Conservation (phyloP, 2,113 vertebrate species). For the Xenopus tropicalis region UCB_Xtro_10.0 CM004444.2:26312501-26313000, state of each 20-base stretch:
- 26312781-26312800: too few species aligned
- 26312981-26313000: not conserved
- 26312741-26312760: not conserved
- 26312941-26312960: slow-evolving; percentile 1
- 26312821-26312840: too few species aligned
- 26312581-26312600: slow-evolving; percentile 39
- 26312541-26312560: slow-evolving; percentile 22
- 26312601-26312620: slow-evolving; percentile 32
- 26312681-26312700: too few species aligned
- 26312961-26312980: not conserved
- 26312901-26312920: not conserved
- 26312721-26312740: not conserved
- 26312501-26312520: slow-evolving; percentile 20
- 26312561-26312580: slow-evolving; percentile 40
- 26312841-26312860: too few species aligned
- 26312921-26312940: not conserved
- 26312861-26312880: not conserved
- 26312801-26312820: too few species aligned
- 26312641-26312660: slow-evolving; percentile 26
- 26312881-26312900: not conserved
- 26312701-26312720: not conserved
- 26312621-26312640: slow-evolving; percentile 25
- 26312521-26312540: slow-evolving; percentile 1
- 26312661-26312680: slow-evolving; percentile 10
- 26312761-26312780: not conserved